phyloP scores from a whole-genome alignment of 2,888 invertebrate species.

The Antheraea yamamai region DNA sequence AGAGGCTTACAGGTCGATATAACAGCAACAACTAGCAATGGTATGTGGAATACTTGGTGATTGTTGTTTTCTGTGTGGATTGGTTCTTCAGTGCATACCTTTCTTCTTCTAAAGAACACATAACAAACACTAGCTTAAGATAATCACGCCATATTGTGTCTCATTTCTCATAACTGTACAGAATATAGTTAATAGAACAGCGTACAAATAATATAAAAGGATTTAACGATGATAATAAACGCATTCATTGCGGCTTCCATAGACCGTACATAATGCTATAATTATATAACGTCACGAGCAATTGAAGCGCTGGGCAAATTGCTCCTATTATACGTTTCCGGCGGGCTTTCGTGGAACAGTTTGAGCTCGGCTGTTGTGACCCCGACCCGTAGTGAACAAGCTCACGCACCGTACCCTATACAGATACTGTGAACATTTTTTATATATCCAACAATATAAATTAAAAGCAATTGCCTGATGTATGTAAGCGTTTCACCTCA shows the following conservation, averaged over 20 bases:
- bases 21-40: too few relatives aligned
- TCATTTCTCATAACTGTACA: neutral
- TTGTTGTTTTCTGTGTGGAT: too few relatives aligned
- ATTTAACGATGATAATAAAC: conserved; percentile 16
- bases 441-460: neutral
- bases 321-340: conserved; percentile 55
- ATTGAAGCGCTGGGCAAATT: conserved; percentile 49
- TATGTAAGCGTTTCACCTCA: too few relatives aligned
- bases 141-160: neutral
- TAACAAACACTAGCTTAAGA: neutral
- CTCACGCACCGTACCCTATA: conserved; percentile 10
- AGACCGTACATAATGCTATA: conserved; percentile 15
- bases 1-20: too few relatives aligned
- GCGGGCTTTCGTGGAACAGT: conserved; percentile 55
- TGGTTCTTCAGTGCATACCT: neutral
- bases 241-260: neutral
- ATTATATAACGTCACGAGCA: conserved; percentile 31
- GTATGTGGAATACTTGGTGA: too few relatives aligned
- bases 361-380: conserved; percentile 26
- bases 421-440: neutral
- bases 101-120: neutral
- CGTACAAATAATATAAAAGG: conserved; percentile 6
- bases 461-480: too few relatives aligned
- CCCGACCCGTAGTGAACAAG: conserved; percentile 10
- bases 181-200: neutral